These are phyloP conservation scores for Tenthredo mesomela DNA, from an alignment of 2,888 invertebrate species.

Conservation along the genomic window DNA sequence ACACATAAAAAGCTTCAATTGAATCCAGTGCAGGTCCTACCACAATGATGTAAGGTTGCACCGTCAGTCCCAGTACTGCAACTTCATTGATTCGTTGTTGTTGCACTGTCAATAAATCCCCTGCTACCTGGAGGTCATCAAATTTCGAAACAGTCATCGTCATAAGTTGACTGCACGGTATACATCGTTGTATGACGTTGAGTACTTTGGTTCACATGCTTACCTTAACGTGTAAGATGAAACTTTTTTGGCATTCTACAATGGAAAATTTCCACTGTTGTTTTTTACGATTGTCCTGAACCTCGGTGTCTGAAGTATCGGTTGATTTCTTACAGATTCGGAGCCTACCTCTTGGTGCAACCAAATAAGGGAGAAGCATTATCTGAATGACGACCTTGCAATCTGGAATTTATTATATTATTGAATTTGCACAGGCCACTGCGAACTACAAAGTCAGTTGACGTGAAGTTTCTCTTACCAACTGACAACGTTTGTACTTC, in stretches of 20 bases:
- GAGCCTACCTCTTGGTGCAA: constrained; percentile 17
- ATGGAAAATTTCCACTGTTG: constrained; percentile 27
- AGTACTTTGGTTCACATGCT: neutral
- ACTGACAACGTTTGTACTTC: neutral
- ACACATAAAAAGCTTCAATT: constrained; percentile 39
- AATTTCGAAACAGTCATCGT: neutral
- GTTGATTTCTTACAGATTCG: neutral
- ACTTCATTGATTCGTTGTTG: constrained; percentile 16
- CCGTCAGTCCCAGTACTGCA: neutral
- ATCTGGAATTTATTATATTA: neutral
- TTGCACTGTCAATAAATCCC: constrained; percentile 6
- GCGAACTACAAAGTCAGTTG: neutral
- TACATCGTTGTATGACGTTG: neutral
- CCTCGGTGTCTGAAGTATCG: neutral
- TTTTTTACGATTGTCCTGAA: neutral
- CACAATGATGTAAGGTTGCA: constrained; percentile 36
- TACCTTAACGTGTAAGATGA: constrained; percentile 11
- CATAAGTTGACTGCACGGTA: neutral
- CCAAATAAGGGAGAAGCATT: constrained; percentile 12
- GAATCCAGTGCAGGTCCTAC: constrained; percentile 8
- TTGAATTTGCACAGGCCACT: neutral
- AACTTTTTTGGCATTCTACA: constrained; percentile 5
- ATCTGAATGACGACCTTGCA: constrained; percentile 27
- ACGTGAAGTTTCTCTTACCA: constrained; percentile 7
- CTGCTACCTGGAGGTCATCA: neutral